phyloP scores from a whole-genome alignment of 2,888 invertebrate genomes.

The Caenorhabditis zanzibari region DNA sequence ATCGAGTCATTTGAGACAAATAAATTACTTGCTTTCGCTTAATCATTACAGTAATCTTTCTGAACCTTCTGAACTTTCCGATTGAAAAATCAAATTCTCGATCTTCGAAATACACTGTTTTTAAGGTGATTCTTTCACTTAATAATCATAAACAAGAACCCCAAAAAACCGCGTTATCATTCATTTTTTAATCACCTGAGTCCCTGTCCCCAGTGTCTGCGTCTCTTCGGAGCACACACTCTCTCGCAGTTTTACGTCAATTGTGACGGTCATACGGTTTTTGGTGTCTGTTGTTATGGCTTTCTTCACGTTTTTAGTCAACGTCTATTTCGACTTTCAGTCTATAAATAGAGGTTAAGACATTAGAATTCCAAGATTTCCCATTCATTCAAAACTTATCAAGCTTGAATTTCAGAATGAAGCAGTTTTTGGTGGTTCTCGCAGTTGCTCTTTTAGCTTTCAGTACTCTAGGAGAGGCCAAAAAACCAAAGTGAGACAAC shows the following conservation, averaged over 20 bases:
- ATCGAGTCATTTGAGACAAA: constrained; percentile 5
- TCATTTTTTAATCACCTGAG: constrained; percentile 36
- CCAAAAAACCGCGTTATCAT: constrained; percentile 28
- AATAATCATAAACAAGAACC: constrained; percentile 25
- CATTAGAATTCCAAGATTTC: constrained; percentile 9
- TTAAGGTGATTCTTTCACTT: neutral
- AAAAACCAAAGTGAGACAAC: constrained; percentile 19
- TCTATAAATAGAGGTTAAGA: constrained; percentile 37
- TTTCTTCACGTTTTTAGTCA: constrained; percentile 16
- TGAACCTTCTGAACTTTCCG: too few species aligned
- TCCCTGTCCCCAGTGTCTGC: constrained; percentile 5
- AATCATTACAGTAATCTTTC: too few species aligned
- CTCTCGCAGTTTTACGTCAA: constrained; percentile 21
- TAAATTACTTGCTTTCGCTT: constrained; percentile 23
- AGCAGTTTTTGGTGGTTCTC: constrained; percentile 8
- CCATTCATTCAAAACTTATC: neutral
- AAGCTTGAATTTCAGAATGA: constrained; percentile 31
- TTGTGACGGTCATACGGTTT: constrained; percentile 48
- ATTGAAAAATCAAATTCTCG: neutral
- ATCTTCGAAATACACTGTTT: constrained; percentile 14
- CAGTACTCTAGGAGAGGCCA: constrained; percentile 11
- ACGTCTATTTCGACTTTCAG: constrained; percentile 12
- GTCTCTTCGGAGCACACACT: constrained; percentile 27
- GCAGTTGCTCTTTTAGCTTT: constrained; percentile 10
- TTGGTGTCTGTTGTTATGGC: constrained; percentile 38